Percentiles rank a stretch among this genome's conserved stretches.
Conservation (phyloP, 1,140 invertebrate species). For the Muscidifurax raptorellus region DNA sequence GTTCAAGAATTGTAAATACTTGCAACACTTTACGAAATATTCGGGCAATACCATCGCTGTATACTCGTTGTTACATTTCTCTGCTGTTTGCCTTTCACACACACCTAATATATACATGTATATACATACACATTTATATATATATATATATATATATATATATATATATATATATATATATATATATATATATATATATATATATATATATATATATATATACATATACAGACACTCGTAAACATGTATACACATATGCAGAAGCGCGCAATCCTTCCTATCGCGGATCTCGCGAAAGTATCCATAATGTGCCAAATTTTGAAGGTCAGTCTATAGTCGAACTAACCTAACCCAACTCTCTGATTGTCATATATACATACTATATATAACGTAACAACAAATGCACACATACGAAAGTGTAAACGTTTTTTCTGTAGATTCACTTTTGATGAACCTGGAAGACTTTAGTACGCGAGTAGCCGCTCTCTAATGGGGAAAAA, state of each 20-base stretch:
- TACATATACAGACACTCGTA: neutral
- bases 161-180: neutral
- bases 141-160: neutral
- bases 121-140: no score
- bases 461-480: constrained; percentile 1
- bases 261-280: constrained; percentile 37
- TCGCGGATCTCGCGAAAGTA: constrained; percentile 52
- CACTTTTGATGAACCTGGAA: neutral
- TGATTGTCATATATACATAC: neutral
- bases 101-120: neutral
- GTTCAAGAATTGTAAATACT: constrained; percentile 46
- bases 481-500: constrained; percentile 21
- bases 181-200: neutral
- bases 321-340: constrained; percentile 49
- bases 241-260: neutral
- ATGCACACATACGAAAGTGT: neutral
- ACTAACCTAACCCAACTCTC: constrained; percentile 26
- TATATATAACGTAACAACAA: neutral
- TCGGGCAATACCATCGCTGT: neutral
- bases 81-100: constrained; percentile 43
- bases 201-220: neutral
- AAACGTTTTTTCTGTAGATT: constrained; percentile 16
- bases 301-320: constrained; percentile 57
- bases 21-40: constrained; percentile 6
- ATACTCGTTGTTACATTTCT: constrained; percentile 20